phyloP scores from a whole-genome alignment of 2,797 vertebrate genomes.

The Miichthys miiuy region DNA sequence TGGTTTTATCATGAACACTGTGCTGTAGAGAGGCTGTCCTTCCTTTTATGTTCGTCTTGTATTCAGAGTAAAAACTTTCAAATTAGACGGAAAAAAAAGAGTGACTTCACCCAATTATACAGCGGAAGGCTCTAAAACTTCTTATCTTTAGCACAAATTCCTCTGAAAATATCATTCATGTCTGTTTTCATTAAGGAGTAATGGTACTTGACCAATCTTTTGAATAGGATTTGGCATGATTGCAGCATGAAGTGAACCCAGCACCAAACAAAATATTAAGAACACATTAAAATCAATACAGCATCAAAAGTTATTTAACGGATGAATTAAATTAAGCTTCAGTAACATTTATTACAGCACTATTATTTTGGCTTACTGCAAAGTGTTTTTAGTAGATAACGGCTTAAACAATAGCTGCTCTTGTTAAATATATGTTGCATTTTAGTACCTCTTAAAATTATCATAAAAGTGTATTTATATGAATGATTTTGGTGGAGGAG shows the following conservation, averaged over 20 bases:
- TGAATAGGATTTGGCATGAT: background rate
- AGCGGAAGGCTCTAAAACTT: background rate
- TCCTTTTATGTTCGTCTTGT: conserved; percentile 29
- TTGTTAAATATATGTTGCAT: background rate
- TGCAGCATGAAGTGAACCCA: background rate
- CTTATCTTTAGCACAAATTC: background rate
- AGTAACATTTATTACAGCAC: background rate
- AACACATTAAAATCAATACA: background rate
- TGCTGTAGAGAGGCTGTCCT: conserved; percentile 27
- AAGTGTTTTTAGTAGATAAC: background rate
- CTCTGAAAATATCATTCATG: background rate
- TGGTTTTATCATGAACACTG: conserved; percentile 44
- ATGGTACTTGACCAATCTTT: conserved; percentile 9
- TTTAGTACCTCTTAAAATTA: background rate
- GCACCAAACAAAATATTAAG: background rate
- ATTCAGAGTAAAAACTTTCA: conserved; percentile 39
- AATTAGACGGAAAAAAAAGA: background rate
- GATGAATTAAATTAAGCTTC: background rate
- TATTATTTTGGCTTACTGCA: background rate
- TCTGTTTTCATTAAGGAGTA: background rate
- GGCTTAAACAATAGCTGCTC: background rate
- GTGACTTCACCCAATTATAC: conserved; percentile 22
- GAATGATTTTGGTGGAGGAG: background rate
- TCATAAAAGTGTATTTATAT: background rate
- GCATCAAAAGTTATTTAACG: background rate